Conservation (phyloP, 2,888 invertebrate genomes). For the Hartigia nigra region DNA sequence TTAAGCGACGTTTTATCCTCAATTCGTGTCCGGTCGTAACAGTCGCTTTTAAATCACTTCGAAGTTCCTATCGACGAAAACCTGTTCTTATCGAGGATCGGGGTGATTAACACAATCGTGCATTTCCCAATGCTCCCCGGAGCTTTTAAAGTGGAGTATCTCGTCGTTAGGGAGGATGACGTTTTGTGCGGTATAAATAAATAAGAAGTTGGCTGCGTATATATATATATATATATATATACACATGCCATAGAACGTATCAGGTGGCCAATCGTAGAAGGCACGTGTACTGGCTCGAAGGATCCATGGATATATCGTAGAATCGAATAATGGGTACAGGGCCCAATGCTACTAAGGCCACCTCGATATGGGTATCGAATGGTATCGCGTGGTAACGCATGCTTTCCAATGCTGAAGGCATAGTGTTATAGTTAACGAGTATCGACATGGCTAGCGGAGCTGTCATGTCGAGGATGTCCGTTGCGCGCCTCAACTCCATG, state of each 20-base stretch:
- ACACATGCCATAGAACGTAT: too few relatives aligned
- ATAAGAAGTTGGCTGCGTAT: not conserved
- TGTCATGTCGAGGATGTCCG: slow-evolving; percentile 48
- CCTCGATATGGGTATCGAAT: slow-evolving; percentile 33
- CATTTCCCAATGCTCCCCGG: not conserved
- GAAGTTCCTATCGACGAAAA: not conserved
- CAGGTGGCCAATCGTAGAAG: not conserved
- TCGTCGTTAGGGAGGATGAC: not conserved
- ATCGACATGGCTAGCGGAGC: slow-evolving; percentile 46
- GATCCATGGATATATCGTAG: not conserved
- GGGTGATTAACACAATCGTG: not conserved
- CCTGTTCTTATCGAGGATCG: not conserved
- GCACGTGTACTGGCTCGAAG: not conserved
- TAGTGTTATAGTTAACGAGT: slow-evolving; percentile 53
- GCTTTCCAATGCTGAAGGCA: slow-evolving; percentile 23
- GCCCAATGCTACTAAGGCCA: slow-evolving; percentile 7
- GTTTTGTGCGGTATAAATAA: not conserved
- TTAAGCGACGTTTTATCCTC: slow-evolving; percentile 38
- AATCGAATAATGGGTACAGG: slow-evolving; percentile 3
- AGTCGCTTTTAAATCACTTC: not conserved
- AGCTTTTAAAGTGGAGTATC: not conserved
- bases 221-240: not conserved
- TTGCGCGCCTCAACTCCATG: slow-evolving; percentile 25
- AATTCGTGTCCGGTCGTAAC: slow-evolving; percentile 34
- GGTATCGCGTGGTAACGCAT: slow-evolving; percentile 14